phyloP scores from a whole-genome alignment of 2,797 vertebrate species.

The Sebastes nivosus region DNA sequence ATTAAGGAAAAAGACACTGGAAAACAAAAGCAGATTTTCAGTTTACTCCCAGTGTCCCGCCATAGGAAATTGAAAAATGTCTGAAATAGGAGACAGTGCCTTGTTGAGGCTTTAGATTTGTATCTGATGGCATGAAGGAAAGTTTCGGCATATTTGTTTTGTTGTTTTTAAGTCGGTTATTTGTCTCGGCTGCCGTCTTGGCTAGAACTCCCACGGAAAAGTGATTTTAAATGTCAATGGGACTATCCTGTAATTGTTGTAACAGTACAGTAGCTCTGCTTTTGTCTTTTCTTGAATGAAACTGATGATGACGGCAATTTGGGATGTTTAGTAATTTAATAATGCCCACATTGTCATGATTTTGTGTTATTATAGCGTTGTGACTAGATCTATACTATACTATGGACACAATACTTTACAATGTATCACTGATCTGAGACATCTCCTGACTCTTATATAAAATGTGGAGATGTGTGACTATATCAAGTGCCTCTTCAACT shows the following conservation, averaged over 20 bases:
- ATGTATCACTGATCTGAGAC: background rate
- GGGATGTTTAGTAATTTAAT: background rate
- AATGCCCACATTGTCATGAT: background rate
- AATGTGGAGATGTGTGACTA: background rate
- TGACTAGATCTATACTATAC: background rate
- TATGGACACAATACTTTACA: background rate
- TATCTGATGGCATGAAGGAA: conserved; percentile 1
- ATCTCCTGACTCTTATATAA: background rate
- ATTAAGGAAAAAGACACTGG: conserved; percentile 39
- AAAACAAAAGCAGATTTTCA: conserved; percentile 62
- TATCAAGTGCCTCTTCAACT: background rate
- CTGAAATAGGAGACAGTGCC: conserved; percentile 13
- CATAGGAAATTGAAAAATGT: conserved; percentile 34
- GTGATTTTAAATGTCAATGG: background rate
- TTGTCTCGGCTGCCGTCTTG: no score
- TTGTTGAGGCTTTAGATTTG: conserved; percentile 1
- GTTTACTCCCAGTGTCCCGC: conserved; percentile 21
- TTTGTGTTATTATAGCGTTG: background rate
- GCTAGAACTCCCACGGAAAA: no score
- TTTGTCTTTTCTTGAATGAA: background rate
- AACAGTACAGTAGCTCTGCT: background rate
- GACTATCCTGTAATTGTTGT: background rate
- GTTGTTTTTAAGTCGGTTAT: background rate
- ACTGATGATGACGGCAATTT: background rate
- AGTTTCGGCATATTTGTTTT: background rate